Conservation (phyloP, 2,113 vertebrate species). For the Panthera tigris region DNA sequence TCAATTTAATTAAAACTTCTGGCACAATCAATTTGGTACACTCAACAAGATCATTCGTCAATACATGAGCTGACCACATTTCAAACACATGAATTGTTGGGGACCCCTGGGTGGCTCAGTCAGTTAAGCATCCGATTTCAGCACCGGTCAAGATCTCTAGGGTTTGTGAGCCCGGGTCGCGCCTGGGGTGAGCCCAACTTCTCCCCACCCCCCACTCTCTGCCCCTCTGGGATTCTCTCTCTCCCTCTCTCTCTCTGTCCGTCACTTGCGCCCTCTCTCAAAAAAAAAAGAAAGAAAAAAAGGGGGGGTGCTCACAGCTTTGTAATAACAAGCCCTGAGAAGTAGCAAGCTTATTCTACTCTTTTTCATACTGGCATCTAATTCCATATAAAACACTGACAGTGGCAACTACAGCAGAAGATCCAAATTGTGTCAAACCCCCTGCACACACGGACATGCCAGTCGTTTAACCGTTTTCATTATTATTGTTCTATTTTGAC, state of each 20-base stretch:
- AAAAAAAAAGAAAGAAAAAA: too few species aligned
- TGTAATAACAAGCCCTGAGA: not conserved
- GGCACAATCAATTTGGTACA: not conserved
- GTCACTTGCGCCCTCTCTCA: too few species aligned
- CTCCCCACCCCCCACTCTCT: too few species aligned
- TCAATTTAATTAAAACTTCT: not conserved
- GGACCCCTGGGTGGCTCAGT: too few species aligned
- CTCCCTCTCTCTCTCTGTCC: too few species aligned
- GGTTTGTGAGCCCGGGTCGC: too few species aligned
- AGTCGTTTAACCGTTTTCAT: not conserved
- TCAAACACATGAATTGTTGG: not conserved
- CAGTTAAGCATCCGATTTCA: too few species aligned
- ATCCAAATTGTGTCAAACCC: not conserved
- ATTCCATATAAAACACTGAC: not conserved
- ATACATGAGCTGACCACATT: not conserved
- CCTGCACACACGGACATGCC: too few species aligned
- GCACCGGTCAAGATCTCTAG: too few species aligned
- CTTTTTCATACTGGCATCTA: not conserved
- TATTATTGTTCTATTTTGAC: not conserved
- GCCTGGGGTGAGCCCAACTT: too few species aligned
- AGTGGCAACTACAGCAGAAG: not conserved
- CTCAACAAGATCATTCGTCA: not conserved
- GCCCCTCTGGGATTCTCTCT: too few species aligned
- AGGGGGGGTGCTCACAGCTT: not conserved
- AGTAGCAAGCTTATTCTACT: not conserved